Conservation (phyloP, 2,888 invertebrate species). For the Ophraella communa region DNA sequence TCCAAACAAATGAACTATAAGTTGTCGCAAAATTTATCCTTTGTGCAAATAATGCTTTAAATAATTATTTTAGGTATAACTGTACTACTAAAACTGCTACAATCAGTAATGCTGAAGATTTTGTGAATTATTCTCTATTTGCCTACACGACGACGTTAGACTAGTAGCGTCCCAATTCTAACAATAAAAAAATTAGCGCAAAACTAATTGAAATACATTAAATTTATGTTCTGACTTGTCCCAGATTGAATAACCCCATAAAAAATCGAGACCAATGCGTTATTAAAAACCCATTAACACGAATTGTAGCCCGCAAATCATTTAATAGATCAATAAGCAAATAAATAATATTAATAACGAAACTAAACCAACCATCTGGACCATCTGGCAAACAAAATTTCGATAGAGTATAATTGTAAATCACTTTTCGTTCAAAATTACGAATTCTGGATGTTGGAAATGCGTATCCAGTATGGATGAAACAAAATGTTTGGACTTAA, state of each 20-base stretch:
- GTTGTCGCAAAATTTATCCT: no score
- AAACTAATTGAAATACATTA: background rate
- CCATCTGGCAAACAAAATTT: background rate
- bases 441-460: background rate
- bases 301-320: background rate
- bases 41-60: no score
- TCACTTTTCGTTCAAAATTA: constrained; percentile 2
- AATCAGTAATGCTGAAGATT: no score
- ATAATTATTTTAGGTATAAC: no score
- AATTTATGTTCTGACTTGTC: background rate
- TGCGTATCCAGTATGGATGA: background rate
- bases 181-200: background rate
- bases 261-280: background rate
- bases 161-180: no score
- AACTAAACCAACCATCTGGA: background rate
- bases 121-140: no score
- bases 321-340: background rate
- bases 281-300: constrained; percentile 1
- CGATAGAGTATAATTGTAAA: background rate
- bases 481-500: background rate
- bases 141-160: no score
- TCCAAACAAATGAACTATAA: no score
- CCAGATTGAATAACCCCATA: background rate
- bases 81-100: no score
- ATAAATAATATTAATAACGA: background rate